These are phyloP conservation scores for Henricia sp. DNA, from an alignment of 53 echinoderm and acorn worm genomes.

Conservation along the genomic window DNA sequence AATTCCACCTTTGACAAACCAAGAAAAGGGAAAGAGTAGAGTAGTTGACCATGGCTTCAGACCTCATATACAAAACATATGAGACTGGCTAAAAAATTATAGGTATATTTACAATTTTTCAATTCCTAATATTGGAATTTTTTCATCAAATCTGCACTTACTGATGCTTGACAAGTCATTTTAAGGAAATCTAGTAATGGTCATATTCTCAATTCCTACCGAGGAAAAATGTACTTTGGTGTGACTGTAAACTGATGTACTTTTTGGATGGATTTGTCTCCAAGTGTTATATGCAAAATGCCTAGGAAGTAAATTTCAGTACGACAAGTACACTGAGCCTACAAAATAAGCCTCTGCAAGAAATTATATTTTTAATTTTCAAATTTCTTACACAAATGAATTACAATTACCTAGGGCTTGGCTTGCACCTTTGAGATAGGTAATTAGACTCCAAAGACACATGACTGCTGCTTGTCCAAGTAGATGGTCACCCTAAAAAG, in stretches of 20 bases:
- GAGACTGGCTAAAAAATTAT: background rate
- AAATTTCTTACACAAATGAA: background rate
- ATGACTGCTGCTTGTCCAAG: constrained; percentile 41
- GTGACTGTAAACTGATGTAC: background rate
- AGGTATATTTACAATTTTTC: background rate
- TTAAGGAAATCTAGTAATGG: too few species aligned
- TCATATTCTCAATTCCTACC: too few species aligned
- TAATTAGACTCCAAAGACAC: constrained; percentile 27
- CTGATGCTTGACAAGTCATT: too few species aligned
- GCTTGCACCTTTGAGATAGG: background rate
- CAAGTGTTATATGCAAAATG: background rate
- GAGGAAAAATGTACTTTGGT: background rate
- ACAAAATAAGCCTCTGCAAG: background rate
- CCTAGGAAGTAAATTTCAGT: background rate
- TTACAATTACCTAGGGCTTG: constrained; percentile 2
- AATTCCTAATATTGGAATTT: background rate
- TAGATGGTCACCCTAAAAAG: constrained; percentile 7
- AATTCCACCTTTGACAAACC: background rate
- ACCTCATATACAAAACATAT: background rate
- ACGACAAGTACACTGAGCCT: background rate
- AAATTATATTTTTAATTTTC: background rate
- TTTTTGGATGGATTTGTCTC: background rate
- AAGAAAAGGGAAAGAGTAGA: background rate
- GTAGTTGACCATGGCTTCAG: too few species aligned
- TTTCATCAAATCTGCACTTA: too few species aligned